Base-by-base conservation (phyloP, 2,113 vertebrate species). In the Pogona vitticeps region DNA sequence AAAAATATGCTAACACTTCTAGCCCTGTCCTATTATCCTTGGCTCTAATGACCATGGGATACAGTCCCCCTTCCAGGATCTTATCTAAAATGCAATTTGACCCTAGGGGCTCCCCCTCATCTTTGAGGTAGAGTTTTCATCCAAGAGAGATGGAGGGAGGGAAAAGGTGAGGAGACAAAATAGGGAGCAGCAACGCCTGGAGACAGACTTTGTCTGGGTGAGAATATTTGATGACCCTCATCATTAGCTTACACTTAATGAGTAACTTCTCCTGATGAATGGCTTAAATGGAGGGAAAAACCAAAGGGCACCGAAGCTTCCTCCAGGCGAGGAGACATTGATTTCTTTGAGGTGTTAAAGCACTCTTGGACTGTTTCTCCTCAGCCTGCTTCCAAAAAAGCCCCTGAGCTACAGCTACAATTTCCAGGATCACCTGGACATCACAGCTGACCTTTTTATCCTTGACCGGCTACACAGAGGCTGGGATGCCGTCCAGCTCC, bases 301-400 rank as follows among this genome's bases (percentile, higher is more conserved):
- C 17, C 8, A 52, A 52, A 76, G 73, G 42, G 73, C 14, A 26
- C 8, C 26, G 13, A 61, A 14, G 42, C 2, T 46, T 65, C 68
- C n/a, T 71, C 68, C 33, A 56, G n/a, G 72, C 46, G 26, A 38
- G 85, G 81, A 63, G 46, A 68, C 82, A n/a, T n/a, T 0, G 6
- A 58, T 71, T 65, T 86, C 88, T 67, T 46, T 78, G 38, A 5
- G 17, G 14, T 67, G 58, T 0, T 0, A 87, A 84, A 14, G 40
- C n/a, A 23, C 59, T 40, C n/a, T 0, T 0, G 1, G 78, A 38
- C 36, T 7, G 42, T 15, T 52, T 52, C 42, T 28, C 23, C 26
- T n/a, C 23, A 2, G 46, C 72, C 20, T 10, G 1, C 6, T 83
- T 61, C 26, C 40, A 17, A 38, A 79, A n/a, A 3, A 0, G 0